These are phyloP conservation scores for Aramus guarauna DNA, from an alignment of 2,113 vertebrate species.

Conservation along the genomic window DNA sequence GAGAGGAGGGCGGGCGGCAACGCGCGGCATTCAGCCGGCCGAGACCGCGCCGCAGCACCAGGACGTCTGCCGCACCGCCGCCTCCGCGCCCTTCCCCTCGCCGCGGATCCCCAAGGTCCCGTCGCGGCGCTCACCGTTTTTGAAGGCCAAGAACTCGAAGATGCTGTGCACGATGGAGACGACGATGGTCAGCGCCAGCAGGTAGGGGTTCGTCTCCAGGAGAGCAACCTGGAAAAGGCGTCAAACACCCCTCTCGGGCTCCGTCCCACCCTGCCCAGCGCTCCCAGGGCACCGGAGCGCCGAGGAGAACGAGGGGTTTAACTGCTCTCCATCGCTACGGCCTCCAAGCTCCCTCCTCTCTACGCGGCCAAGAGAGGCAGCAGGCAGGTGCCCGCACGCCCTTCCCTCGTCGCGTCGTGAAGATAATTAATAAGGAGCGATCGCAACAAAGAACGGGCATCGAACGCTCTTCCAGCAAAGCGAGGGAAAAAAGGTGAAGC, in stretches of 20 bases:
- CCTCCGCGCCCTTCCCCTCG: rapidly evolving
- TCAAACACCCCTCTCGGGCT: background rate
- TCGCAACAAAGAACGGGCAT: background rate
- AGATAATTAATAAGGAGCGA: background rate
- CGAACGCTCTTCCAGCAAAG: background rate
- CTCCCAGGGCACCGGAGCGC: too few relatives aligned
- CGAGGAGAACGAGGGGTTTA: background rate
- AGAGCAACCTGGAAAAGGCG: conserved; percentile 80
- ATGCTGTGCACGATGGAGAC: conserved; percentile 95
- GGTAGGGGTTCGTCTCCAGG: conserved; percentile 93
- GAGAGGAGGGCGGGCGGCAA: too few relatives aligned
- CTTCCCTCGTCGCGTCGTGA: rapidly evolving
- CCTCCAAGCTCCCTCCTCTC: too few relatives aligned
- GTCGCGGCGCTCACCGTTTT: conserved; percentile 78
- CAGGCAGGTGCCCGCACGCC: too few relatives aligned
- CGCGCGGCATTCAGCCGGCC: rapidly evolving
- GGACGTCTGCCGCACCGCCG: rapidly evolving
- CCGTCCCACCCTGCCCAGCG: rapidly evolving
- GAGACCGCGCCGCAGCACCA: background rate
- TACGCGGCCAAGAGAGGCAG: too few relatives aligned
- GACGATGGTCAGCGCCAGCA: conserved; percentile 88
- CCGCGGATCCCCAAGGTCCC: rapidly evolving
- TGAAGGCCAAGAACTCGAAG: conserved; percentile 96
- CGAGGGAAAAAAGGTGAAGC: too few relatives aligned
- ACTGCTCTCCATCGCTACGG: rapidly evolving